These are phyloP conservation scores for Rutpela maculata DNA, from an alignment of 2,888 invertebrate genomes.

Conservation along the genomic window DNA sequence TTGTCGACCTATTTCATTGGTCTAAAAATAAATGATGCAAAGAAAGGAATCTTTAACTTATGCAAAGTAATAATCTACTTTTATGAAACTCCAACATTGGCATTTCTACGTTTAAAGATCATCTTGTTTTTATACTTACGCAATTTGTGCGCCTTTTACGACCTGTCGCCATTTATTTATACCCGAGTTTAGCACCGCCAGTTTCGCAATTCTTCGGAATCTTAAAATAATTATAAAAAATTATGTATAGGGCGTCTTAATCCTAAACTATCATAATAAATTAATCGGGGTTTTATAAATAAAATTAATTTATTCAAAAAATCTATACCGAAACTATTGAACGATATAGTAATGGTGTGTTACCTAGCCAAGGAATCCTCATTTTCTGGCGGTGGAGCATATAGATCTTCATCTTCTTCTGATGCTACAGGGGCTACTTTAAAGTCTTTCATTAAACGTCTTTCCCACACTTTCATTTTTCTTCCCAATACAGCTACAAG, in stretches of 20 bases:
- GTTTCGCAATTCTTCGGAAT: slow-evolving; percentile 84
- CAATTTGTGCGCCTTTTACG: slow-evolving; percentile 76
- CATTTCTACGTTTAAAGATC: no score
- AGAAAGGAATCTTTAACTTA: no score
- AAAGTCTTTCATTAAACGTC: slow-evolving; percentile 92
- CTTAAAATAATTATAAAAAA: slow-evolving; percentile 66
- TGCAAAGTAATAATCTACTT: no score
- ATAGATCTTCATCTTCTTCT: slow-evolving; percentile 76
- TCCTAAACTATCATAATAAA: slow-evolving; percentile 8
- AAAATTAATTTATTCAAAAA: no score
- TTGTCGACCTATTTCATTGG: no score
- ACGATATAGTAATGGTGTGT: background rate
- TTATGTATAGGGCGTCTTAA: background rate
- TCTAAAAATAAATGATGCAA: no score
- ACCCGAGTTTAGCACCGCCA: slow-evolving; percentile 83
- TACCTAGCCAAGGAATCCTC: slow-evolving; percentile 79
- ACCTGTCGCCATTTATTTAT: slow-evolving; percentile 87
- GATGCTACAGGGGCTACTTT: slow-evolving; percentile 86
- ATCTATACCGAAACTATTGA: background rate
- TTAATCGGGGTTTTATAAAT: no score
- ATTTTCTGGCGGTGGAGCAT: slow-evolving; percentile 73
- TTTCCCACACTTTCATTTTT: slow-evolving; percentile 89
- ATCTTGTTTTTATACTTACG: slow-evolving; percentile 71
- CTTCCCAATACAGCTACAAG: slow-evolving; percentile 83
- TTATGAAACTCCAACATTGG: no score